A percentile compares a stretch with the other conserved stretches of the same genome.
Evolutionary conservation across 2,113 vertebrate species (phyloP).

Genomic region (Lanius ludovicianus): DNA sequence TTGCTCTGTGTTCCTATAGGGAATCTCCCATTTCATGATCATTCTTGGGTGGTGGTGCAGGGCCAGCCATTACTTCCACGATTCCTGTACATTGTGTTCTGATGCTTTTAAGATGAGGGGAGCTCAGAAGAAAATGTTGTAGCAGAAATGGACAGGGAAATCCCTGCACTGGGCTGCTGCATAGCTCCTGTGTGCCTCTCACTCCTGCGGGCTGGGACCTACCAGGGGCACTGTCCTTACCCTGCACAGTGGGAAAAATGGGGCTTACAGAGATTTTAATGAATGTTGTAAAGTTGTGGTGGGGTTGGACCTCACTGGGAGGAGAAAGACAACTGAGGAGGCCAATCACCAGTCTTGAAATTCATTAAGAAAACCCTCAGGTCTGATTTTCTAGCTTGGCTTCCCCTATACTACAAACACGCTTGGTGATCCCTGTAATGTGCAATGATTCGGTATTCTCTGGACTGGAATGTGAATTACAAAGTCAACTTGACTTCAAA

Average conservation of each 20-base stretch:
- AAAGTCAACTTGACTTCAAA: not conserved
- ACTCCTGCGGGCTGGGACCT: fast-evolving
- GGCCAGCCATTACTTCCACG: not conserved
- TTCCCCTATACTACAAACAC: not conserved
- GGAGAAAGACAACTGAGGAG: not conserved
- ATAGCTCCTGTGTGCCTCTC: not conserved
- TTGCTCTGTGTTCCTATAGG: not conserved
- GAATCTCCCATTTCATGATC: not conserved
- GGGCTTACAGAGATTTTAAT: not conserved
- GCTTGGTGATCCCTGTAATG: not conserved
- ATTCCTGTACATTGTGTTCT: not conserved
- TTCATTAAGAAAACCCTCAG: not conserved
- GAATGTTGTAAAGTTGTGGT: not conserved
- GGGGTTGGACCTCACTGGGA: not conserved
- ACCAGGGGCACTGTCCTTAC: fast-evolving
- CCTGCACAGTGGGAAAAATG: not conserved
- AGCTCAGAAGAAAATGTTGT: not conserved
- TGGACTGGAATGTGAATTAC: not conserved
- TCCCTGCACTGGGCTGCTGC: not conserved
- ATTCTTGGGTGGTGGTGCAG: not conserved
- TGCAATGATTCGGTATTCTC: not conserved
- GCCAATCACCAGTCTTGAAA: not conserved
- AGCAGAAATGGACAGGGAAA: not conserved
- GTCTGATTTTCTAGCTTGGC: not conserved
- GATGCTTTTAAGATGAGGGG: not conserved